Conservation (phyloP, 1,140 invertebrate species). For the Drosophila insularis region DNA sequence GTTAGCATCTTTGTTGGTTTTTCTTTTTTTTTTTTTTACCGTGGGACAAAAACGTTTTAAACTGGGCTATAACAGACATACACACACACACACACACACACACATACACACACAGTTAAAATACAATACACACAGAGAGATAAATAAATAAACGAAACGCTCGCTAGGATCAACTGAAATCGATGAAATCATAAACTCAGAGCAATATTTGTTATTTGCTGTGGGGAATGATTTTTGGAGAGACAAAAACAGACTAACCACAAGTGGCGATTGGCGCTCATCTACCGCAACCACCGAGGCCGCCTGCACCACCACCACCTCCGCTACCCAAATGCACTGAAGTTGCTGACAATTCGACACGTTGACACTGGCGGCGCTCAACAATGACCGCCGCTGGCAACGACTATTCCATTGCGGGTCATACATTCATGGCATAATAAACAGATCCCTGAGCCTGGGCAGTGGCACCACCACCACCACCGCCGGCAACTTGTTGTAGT, state of each 20-base stretch:
- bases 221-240: not conserved
- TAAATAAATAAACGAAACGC: constrained; percentile 19
- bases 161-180: constrained; percentile 63
- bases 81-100: constrained; percentile 20
- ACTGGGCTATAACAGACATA: constrained; percentile 28
- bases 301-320: constrained; percentile 28
- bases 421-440: constrained; percentile 84
- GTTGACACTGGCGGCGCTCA: constrained; percentile 82
- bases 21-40: not conserved
- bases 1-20: not conserved
- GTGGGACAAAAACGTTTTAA: constrained; percentile 2
- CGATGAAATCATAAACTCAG: constrained; percentile 30
- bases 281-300: constrained; percentile 37
- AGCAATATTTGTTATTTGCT: not conserved
- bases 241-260: too few species aligned
- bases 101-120: constrained; percentile 11
- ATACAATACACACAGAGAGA: constrained; percentile 14
- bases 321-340: constrained; percentile 73
- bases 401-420: constrained; percentile 82
- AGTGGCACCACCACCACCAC: constrained; percentile 32
- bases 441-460: constrained; percentile 75
- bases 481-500: constrained; percentile 36
- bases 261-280: constrained; percentile 34
- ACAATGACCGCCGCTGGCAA: constrained; percentile 80
- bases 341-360: constrained; percentile 79